These are phyloP conservation scores for Lutjanus erythropterus DNA, from an alignment of 2,113 vertebrate species.

Conservation along the genomic window DNA sequence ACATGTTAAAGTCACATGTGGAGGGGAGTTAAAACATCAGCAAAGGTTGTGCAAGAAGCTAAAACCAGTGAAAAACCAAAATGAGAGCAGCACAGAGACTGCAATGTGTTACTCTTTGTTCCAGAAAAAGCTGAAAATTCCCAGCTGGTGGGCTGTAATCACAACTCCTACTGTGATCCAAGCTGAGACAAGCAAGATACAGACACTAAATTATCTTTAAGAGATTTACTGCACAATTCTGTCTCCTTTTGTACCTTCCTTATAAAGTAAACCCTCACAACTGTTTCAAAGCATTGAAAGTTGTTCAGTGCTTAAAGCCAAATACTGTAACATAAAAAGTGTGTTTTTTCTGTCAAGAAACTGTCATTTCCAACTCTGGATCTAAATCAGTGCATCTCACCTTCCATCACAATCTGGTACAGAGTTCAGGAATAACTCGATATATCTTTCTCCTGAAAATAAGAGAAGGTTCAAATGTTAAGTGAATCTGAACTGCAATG, in stretches of 20 bases:
- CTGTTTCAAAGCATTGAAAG: not conserved
- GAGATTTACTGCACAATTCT: not conserved
- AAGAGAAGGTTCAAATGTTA: not conserved
- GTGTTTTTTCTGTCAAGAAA: not conserved
- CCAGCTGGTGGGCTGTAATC: not conserved
- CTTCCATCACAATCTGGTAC: not conserved
- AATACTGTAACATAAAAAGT: no score
- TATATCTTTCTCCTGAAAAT: conserved; percentile 86
- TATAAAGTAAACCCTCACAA: not conserved
- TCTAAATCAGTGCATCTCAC: conserved; percentile 23
- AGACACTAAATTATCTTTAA: not conserved
- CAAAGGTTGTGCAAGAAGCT: not conserved
- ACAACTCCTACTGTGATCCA: not conserved
- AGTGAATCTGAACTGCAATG: not conserved
- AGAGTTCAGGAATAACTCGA: conserved; percentile 92
- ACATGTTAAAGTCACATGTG: not conserved
- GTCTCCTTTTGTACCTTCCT: not conserved
- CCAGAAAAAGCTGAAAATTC: not conserved
- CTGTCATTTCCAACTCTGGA: not conserved
- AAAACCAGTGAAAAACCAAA: conserved; percentile 1
- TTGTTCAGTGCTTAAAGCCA: not conserved
- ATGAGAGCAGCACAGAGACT: not conserved
- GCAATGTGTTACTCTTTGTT: not conserved
- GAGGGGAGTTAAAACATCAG: not conserved
- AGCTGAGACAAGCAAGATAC: not conserved